A percentile compares a stretch with the other conserved stretches of the same genome.
These are phyloP conservation scores for Drosophila nr. perissopoda DNA, from an alignment of 2,888 invertebrate species.

Conservation along the genomic window DNA sequence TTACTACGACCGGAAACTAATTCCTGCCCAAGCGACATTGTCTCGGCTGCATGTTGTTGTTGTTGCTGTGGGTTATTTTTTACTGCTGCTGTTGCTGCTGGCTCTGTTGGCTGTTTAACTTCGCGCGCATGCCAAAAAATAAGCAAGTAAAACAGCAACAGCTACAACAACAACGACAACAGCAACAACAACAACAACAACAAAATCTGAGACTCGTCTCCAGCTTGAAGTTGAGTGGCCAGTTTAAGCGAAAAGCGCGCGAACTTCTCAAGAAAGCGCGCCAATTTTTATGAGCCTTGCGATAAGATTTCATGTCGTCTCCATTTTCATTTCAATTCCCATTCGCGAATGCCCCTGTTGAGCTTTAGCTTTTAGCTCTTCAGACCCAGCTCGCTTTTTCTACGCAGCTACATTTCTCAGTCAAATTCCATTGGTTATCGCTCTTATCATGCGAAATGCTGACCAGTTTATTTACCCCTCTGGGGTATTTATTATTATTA, in stretches of 20 bases:
- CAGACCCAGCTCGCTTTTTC: not conserved
- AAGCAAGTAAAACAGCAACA: conserved; percentile 45
- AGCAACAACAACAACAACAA: conserved; percentile 23
- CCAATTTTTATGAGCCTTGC: conserved; percentile 73
- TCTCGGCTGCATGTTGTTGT: conserved; percentile 29
- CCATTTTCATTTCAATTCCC: conserved; percentile 21
- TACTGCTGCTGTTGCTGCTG: conserved; percentile 17
- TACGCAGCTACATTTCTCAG: not conserved
- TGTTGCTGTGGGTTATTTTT: conserved; percentile 23
- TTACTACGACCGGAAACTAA: conserved; percentile 82
- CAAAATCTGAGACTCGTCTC: conserved; percentile 45
- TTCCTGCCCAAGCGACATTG: conserved; percentile 73
- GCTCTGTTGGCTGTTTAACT: conserved; percentile 52
- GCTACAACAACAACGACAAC: not conserved
- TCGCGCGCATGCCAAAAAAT: conserved; percentile 80
- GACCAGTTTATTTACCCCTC: not conserved
- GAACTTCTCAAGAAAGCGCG: conserved; percentile 73
- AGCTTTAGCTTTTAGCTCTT: not conserved
- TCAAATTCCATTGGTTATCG: not conserved
- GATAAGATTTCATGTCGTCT: conserved; percentile 68
- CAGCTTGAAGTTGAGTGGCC: conserved; percentile 47
- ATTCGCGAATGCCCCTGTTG: not conserved
- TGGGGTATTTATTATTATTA: not conserved
- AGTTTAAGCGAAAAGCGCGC: conserved; percentile 74
- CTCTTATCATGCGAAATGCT: not conserved